Base-by-base conservation (phyloP, 2,797 vertebrate genomes). In the Alosa sapidissima region DNA sequence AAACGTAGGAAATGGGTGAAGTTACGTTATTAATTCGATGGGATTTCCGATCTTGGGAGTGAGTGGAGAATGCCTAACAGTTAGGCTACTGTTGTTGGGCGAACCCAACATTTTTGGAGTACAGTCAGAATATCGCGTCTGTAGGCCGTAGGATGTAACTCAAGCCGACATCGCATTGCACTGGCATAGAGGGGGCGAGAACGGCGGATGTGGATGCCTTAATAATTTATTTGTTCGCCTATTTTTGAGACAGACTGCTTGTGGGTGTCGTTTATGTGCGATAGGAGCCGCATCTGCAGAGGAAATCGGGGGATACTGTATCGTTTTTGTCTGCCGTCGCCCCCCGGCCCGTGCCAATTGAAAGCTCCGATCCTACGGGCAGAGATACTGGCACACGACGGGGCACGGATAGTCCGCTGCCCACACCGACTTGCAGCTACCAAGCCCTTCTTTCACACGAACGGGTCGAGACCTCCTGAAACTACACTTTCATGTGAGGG, bases 381-480 rank as follows among this genome's bases (percentile, higher is more conserved):
- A 94, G 88, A 89, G 91, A 90, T 89, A 89, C 93, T 93, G 94
- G 94, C 94, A 93, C 93, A 86, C 91, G 88, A 91, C 93, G 91
- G 94, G 93, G 90, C 93, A 92, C 90, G 48, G 91, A 89, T 81
- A 83, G 85, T 91, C 89, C 87, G 83, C 88, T 87, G 87, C 85
- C 91, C 90, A 86, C 84, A 85, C 87, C 65, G 83, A 81, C 90
- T 81, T 86, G 87, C 88, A n/a, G 33, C 81, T 85, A 89, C 86
- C 82, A 83, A 83, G 16, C 55, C 75, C 87, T 55, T 83, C 5
- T 52, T 14, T 83, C 5, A 51, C 16, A 24, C 82, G 36, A 89
- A 86, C 81, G 11, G 72, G 72, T 41, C 72, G 72, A 78, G 41
- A 47, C 72, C 72, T 78, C 4, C 16, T 78, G 41, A 78, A 78